These are phyloP conservation scores for Tachuris rubrigastra DNA, from an alignment of 2,113 vertebrate genomes.

Conservation along the genomic window DNA sequence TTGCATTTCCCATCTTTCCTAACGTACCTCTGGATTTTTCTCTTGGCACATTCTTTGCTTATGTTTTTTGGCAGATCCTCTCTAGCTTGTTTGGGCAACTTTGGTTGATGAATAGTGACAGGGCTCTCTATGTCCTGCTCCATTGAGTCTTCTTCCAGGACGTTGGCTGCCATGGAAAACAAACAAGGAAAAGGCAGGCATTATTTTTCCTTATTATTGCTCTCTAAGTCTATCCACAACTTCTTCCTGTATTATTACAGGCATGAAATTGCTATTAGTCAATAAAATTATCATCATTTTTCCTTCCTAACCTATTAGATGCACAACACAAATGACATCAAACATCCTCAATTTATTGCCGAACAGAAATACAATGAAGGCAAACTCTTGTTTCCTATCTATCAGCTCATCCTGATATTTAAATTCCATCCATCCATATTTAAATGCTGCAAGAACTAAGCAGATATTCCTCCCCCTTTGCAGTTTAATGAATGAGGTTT, in stretches of 20 bases:
- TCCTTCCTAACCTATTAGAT: background rate
- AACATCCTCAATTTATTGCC: background rate
- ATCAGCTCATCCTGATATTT: background rate
- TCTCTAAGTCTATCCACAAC: background rate
- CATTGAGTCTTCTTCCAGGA: constrained; percentile 87
- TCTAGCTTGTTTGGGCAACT: constrained; percentile 89
- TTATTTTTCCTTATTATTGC: constrained; percentile 18
- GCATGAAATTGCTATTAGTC: background rate
- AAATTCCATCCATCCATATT: background rate
- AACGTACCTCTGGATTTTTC: constrained; percentile 93
- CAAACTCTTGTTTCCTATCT: background rate
- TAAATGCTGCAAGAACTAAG: background rate
- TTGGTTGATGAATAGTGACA: constrained; percentile 83
- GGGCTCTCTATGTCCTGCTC: constrained; percentile 98
- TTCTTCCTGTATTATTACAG: background rate
- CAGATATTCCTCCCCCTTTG: background rate
- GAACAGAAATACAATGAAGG: background rate
- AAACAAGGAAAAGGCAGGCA: constrained; percentile 45
- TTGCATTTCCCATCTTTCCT: constrained; percentile 98
- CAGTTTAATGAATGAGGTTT: constrained; percentile 16
- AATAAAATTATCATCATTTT: background rate
- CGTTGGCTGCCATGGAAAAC: constrained; percentile 79
- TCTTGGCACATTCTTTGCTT: constrained; percentile 80
- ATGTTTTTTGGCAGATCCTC: constrained; percentile 87
- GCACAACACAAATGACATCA: background rate